These are phyloP conservation scores for Helogale parvula DNA, from an alignment of 2,113 vertebrate genomes.

Conservation along the genomic window DNA sequence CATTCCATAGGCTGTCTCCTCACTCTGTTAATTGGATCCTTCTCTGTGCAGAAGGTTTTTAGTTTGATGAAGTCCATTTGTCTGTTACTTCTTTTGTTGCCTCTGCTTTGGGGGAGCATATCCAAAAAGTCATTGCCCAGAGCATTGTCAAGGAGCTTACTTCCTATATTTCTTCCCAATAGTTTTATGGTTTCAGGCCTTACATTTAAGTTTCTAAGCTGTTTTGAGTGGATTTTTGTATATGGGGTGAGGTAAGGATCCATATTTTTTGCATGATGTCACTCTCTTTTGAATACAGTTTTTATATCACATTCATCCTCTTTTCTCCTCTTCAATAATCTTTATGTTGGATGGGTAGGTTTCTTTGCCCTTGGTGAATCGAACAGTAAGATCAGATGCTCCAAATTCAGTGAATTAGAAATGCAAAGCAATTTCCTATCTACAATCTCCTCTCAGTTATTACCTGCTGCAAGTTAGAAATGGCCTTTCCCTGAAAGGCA, in stretches of 20 bases:
- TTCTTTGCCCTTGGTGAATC: constrained; percentile 19
- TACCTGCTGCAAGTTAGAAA: constrained; percentile 56
- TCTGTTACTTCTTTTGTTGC: background rate
- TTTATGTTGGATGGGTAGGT: background rate
- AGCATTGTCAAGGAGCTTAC: background rate
- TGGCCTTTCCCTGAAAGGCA: constrained; percentile 44
- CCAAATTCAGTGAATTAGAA: constrained; percentile 49
- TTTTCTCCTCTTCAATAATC: background rate
- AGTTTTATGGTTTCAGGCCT: background rate
- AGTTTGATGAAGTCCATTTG: background rate
- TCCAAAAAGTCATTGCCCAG: background rate
- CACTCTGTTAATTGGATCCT: background rate
- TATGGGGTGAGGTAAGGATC: background rate
- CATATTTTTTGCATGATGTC: background rate
- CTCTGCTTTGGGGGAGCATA: background rate
- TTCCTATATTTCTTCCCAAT: background rate
- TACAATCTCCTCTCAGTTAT: background rate
- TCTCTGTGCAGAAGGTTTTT: background rate
- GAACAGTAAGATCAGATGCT: constrained; percentile 15
- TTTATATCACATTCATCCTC: background rate
- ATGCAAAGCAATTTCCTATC: constrained; percentile 20
- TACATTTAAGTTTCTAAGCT: background rate
- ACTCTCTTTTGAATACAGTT: background rate
- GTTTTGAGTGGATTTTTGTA: background rate
- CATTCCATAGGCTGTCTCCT: background rate